Base-by-base conservation (phyloP, 2,113 vertebrate species). In the Athene cunicularia region DNA sequence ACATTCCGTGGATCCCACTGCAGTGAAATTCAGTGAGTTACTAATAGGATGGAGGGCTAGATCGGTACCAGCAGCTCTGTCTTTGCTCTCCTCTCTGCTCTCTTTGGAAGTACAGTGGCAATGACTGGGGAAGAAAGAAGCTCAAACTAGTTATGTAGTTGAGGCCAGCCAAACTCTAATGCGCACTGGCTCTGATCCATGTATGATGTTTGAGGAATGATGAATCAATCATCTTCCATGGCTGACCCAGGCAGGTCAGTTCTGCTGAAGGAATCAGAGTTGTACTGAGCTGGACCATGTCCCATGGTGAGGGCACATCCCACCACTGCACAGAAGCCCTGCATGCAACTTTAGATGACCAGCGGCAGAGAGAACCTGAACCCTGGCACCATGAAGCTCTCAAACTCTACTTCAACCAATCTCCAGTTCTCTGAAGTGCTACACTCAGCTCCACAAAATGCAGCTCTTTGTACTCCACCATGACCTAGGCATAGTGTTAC, bases 121-220 rank as follows among this genome's bases (percentile, higher is more conserved):
- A 35, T n/a, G 35, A 56, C 0, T 20, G 14, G 15, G 14, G 22
- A 45, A 83, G 30, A 80, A 75, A 79, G 12, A 41, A 66, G 37
- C 27, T 75, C 59, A 70, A 19, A 15, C 37, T 28, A 41, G 43
- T 24, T 56, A 53, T 0, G 4, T 24, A 72, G 45, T 2, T 43
- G 37, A 56, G 55, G 49, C 26, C 81, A 87, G 73, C 1, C 60
- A 77, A 30, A 33, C 30, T 24, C 33, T 11, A 39, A 33, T 6
- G 14, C 11, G 12, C 18, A 50, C n/a, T 64, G 47, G 37, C 62
- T 88, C 55, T 64, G 63, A 70, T 15, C 55, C 45, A 39, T 0
- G 1, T 5, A 12, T 1, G 0, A 11, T 7, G 8, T 63, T 7
- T 55, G 35, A 86, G 26, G 30, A 71, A 53, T 3, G 2, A 32